A percentile compares a stretch with the other conserved stretches of the same genome.
phyloP scores from a whole-genome alignment of 53 echinoderm and acorn worm species.

The Apostichopus leukothele region DNA sequence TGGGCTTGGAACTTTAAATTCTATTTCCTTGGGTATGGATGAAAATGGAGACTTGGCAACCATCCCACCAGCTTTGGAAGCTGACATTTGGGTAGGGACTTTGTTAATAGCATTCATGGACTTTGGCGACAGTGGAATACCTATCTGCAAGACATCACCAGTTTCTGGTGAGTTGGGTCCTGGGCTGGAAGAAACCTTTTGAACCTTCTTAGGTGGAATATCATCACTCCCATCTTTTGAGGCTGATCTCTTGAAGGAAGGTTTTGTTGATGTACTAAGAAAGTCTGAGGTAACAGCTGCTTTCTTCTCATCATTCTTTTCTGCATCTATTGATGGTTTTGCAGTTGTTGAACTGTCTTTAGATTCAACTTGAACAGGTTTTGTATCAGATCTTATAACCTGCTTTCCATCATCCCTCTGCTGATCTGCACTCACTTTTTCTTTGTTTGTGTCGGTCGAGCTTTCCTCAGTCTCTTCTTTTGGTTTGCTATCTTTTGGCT shows the following conservation, averaged over 20 bases:
- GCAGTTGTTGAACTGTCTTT: not conserved
- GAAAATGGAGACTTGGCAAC: not conserved
- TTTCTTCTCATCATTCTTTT: not conserved
- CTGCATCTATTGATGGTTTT: not conserved
- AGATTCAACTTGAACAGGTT: not conserved
- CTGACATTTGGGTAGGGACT: not conserved
- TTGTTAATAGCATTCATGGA: not conserved
- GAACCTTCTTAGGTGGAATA: conserved; percentile 10
- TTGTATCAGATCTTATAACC: not conserved
- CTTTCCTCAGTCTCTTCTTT: not conserved
- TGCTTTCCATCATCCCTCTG: conserved; percentile 17
- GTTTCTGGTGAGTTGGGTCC: not conserved
- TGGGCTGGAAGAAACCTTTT: conserved; percentile 3
- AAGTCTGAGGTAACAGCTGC: not conserved
- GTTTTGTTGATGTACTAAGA: not conserved
- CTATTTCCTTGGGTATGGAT: conserved; percentile 51
- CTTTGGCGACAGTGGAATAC: conserved; percentile 28
- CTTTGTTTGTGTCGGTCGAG: not conserved
- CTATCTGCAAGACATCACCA: not conserved
- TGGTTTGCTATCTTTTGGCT: not conserved
- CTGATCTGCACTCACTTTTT: not conserved
- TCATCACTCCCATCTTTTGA: conserved; percentile 24
- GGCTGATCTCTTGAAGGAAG: conserved; percentile 26
- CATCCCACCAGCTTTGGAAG: not conserved
- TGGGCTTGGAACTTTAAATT: conserved; percentile 95